Evolutionary conservation across 2,113 vertebrate species (phyloP).

Genomic region (Calypte anna): DNA sequence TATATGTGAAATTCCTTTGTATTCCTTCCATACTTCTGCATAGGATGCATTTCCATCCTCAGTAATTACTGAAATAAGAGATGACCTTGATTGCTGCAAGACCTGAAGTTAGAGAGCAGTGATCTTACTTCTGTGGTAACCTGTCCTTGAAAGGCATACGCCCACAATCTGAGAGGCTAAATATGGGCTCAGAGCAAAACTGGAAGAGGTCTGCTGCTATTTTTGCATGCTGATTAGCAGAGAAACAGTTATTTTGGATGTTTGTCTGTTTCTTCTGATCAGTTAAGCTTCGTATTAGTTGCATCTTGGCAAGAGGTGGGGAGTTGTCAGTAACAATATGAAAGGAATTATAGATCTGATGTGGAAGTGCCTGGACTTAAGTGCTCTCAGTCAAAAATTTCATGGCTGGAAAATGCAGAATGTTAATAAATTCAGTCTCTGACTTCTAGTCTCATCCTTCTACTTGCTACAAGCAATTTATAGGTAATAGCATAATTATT

Average conservation of each 20-base stretch:
- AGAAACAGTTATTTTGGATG: neutral
- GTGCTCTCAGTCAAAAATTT: neutral
- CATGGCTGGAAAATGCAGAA: neutral
- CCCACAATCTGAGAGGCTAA: constrained; percentile 14
- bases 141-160: constrained; percentile 31
- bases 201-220: neutral
- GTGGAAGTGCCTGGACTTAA: neutral
- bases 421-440: neutral
- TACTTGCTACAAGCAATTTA: constrained; percentile 30
- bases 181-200: neutral
- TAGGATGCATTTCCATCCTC: neutral
- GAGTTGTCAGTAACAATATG: neutral
- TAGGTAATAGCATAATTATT: constrained; percentile 48
- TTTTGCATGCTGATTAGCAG: neutral
- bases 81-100: constrained; percentile 17
- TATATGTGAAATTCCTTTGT: rapidly evolving
- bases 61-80: neutral
- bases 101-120: neutral
- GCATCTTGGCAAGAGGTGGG: neutral
- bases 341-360: neutral
- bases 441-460: constrained; percentile 1
- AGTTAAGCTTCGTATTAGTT: neutral
- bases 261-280: neutral
- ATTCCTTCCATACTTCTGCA: neutral
- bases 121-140: neutral